phyloP scores from a whole-genome alignment of 2,888 invertebrate genomes.

The Drosophila pegasa region DNA sequence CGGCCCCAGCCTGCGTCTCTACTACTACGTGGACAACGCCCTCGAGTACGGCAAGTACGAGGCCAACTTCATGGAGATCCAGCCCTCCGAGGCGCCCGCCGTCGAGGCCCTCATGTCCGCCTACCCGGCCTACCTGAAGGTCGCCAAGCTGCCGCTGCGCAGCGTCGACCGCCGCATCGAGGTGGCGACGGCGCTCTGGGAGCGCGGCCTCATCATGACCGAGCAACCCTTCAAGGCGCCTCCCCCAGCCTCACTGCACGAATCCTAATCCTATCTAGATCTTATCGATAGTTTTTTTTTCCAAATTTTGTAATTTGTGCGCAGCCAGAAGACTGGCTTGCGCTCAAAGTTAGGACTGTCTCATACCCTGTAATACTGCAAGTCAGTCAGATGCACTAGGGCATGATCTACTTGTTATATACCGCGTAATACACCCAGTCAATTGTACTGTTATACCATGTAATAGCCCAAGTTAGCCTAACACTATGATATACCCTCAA shows the following conservation, averaged over 20 bases:
- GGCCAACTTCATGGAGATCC: slow-evolving; percentile 90
- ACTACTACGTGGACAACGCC: slow-evolving; percentile 94
- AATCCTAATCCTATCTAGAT: too few species aligned
- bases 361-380: neutral
- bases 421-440: too few species aligned
- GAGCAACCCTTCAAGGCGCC: slow-evolving; percentile 81
- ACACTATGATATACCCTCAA: neutral
- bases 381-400: neutral
- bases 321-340: neutral
- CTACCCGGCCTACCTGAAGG: slow-evolving; percentile 91
- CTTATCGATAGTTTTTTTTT: neutral
- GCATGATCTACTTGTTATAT: neutral
- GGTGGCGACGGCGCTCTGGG: slow-evolving; percentile 91
- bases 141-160: slow-evolving; percentile 90
- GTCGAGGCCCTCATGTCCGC: slow-evolving; percentile 89
- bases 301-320: slow-evolving; percentile 2
- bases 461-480: too few species aligned
- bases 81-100: slow-evolving; percentile 88
- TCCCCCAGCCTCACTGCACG: too few species aligned
- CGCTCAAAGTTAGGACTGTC: neutral
- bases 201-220: slow-evolving; percentile 92
- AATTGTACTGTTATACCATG: too few species aligned
- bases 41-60: slow-evolving; percentile 94
- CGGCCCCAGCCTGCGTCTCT: slow-evolving; percentile 86
- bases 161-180: slow-evolving; percentile 88